Base-by-base conservation (phyloP, 2,888 invertebrate species). In the Nasonovia ribisnigri region DNA sequence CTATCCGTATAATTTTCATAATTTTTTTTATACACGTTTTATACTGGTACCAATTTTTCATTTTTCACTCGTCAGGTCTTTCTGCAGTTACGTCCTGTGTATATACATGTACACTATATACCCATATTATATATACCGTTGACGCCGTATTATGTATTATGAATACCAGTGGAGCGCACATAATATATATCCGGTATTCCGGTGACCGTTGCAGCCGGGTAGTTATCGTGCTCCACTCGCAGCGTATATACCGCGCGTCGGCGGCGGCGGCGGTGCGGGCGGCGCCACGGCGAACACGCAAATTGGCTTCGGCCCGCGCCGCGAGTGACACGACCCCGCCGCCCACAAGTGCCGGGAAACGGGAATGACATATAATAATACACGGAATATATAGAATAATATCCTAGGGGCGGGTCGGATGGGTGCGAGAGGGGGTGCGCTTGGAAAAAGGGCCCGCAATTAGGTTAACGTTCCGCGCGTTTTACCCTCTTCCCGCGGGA, bases 401-500 rank as follows among this genome's bases (percentile, higher is more conserved):
- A 77, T 77, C 77, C 36, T 20, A 20, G 77, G 36, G 77, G 36
- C 20, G 77, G 8, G 77, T 36, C 2, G 20, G 36, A 20, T 8
- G 77, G 77, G 77, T 3, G 36, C 60, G 60, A 13, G 48, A 48
- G 89, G 84, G 88, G 60, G 86, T 20, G 51, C 26, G 77, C 77
- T 48, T 48, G 90, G 36, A 67, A 93, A 90, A 93, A 90, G 93
- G 93, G 87, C 89, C 90, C 93, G 86, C 93, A 93, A 93, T 93
- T 93, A 93, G 93, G 93, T 93, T 93, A 93, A 93, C 93, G 93
- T 90, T 86, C 89, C 92, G 43, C 77, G 77, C 84, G 36, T 90
- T 90, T 60, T 60, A 29, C 90, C 84, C 86, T 43, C 84, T 77
- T 77, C 77, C 77, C 84, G 29, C 86, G 5, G n/a, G 67, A 86